Evolutionary conservation across 2,113 vertebrate genomes (phyloP), one percentile per base, ranked within the genome.

Genomic region (Pagrus major): DNA sequence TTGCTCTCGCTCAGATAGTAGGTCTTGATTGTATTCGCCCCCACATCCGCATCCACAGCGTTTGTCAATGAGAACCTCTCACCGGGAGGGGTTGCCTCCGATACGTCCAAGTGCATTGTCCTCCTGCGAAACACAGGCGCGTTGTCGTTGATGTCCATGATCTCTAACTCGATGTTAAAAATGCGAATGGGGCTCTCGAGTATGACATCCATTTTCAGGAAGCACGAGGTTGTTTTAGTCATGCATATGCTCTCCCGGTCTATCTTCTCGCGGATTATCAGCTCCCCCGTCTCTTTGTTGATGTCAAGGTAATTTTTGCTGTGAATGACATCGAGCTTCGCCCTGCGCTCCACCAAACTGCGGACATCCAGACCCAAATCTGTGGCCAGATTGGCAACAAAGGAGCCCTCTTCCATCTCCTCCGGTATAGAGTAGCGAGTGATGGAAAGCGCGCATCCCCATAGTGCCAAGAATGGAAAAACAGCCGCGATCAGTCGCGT

Each of bases 121-220:
- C 91, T 93, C 5, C 94, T 90, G 67, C 95, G 93, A 64, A 96
- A 96, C 82, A 94, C 89, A 0, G 95, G 95, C 76, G 93, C 93
- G 81, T 96, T 96, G 87, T 96, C 95, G 41, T 96, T 96, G 27
- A 96, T 94, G 88, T 96, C 95, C 92, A 94, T 86, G 55, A 95
- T 95, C 35, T 95, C 95, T 9, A 96, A 70, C 68, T 95, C 94
- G 54, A 95, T 83, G 67, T 94, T 94, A 69, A 95, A 95, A 33
- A 95, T 94, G 52, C 94, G 94, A 46, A 95, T 77, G 3, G 95
- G 95, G 16, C 70, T 94, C 29, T 95, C 87, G 1, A 95, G 92
- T 25, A 95, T 94, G 71, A 95, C 94, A 71, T 95, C 94, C 93
- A 94, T 95, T 83, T 95, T 94, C 64, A 95, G 86, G 70, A 95